Evolutionary conservation across 1,140 invertebrate species (phyloP).

Genomic region (Drosophila biarmipes): DNA sequence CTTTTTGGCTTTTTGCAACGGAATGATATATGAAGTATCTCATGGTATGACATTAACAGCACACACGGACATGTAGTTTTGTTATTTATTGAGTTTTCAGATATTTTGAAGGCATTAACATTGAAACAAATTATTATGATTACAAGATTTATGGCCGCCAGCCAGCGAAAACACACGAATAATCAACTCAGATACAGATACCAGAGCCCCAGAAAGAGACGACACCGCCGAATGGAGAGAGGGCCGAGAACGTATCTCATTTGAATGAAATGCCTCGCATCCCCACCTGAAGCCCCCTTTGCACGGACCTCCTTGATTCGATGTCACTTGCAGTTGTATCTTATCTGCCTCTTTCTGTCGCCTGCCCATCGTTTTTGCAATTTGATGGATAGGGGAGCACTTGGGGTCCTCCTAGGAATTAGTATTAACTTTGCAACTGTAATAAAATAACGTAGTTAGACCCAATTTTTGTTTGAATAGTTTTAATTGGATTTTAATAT

Average conservation of each 20-base stretch:
- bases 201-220: slow-evolving; percentile 20
- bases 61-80: slow-evolving; percentile 84
- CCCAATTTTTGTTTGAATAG: too few relatives aligned
- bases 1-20: slow-evolving; percentile 38
- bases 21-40: slow-evolving; percentile 84
- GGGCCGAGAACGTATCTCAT: slow-evolving; percentile 45
- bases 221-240: slow-evolving; percentile 28
- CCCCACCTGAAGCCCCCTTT: not conserved
- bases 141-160: slow-evolving; percentile 81
- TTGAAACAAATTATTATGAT: slow-evolving; percentile 84
- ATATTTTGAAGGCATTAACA: slow-evolving; percentile 84
- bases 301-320: slow-evolving; percentile 1
- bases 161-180: slow-evolving; percentile 58
- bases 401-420: not conserved
- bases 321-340: slow-evolving; percentile 20
- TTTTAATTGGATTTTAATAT: too few relatives aligned
- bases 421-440: too few relatives aligned
- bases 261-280: slow-evolving; percentile 46
- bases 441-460: too few relatives aligned
- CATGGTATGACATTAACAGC: slow-evolving; percentile 84
- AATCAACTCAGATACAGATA: slow-evolving; percentile 51
- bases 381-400: slow-evolving; percentile 47
- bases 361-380: slow-evolving; percentile 35
- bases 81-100: slow-evolving; percentile 84
- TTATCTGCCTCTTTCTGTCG: slow-evolving; percentile 11